Evolutionary conservation across 2,888 invertebrate genomes (phyloP).

Genomic region (Tenthredo notha): DNA sequence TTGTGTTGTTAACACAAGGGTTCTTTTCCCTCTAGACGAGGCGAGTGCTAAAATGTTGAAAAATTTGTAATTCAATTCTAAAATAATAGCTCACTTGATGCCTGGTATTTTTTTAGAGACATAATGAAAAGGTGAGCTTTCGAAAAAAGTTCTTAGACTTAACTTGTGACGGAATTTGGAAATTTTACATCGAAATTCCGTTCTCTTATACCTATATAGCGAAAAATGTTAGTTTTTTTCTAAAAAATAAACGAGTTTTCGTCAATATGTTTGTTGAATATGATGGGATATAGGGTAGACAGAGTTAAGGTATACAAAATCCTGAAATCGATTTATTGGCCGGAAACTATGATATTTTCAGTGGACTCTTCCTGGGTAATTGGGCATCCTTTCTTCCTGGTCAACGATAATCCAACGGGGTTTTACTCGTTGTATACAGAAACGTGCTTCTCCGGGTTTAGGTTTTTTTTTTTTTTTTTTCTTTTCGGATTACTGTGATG

Average conservation of each 20-base stretch:
- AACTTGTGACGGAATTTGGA: neutral
- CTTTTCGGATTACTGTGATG: neutral
- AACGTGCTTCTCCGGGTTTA: neutral
- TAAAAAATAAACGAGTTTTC: neutral
- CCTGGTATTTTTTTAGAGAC: neutral
- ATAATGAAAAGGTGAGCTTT: neutral
- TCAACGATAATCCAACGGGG: conserved; percentile 1
- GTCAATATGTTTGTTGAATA: neutral
- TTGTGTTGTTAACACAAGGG: neutral
- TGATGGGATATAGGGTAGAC: neutral
- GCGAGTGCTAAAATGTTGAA: neutral
- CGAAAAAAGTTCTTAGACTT: neutral
- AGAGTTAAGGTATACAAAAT: neutral
- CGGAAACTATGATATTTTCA: neutral
- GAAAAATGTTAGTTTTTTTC: neutral
- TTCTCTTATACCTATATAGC: neutral
- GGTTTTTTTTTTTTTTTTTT: neutral
- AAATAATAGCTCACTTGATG: neutral
- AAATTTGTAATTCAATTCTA: neutral
- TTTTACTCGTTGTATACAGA: conserved; percentile 9
- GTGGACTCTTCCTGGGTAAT: neutral
- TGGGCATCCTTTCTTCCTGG: neutral
- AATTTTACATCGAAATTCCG: neutral
- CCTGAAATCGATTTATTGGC: neutral
- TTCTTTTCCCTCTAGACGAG: neutral